Base-by-base conservation (phyloP, 2,888 invertebrate genomes). In the Drosophila mayaguana region DNA sequence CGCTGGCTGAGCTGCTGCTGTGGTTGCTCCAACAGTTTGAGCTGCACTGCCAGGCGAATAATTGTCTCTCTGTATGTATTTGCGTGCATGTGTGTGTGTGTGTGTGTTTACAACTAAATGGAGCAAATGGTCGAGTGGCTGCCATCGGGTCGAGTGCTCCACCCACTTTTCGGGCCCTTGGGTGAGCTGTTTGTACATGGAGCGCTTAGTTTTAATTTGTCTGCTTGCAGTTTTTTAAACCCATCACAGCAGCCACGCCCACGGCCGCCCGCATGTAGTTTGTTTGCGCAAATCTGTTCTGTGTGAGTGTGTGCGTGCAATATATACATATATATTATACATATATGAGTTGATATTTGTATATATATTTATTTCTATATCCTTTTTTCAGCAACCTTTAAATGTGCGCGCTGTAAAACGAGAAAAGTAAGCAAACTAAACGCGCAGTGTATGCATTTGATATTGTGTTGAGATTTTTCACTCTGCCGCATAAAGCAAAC, bases 171-270 rank as follows among this genome's bases (percentile, higher is more conserved):
- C 11, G 22, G 36, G 22, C 51, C 16, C 32, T 20, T 51, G 64
- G 67, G 75, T 60, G 36, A 60, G 53, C 74, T 88, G 84, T 82
- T 83, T 88, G 83, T 75, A 71, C 76, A 76, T 83, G 76, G 63
- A 84, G 76, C 88, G 84, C 86, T 84, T 88, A 88, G 88, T 84
- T 84, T 88, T 86, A 84, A 84, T 84, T 86, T 86, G 88, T 83
- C 88, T 84, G 81, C 81, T 73, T 70, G 83, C 80, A 72, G 73
- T 80, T 85, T 75, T 78, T 79, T 54, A 69, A 67, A 50, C 43
- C 61, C 34, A 18, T 50, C 46, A 22, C 14, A 38, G 7, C 32
- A 22, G 25, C 18, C 42, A n/a, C 53, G 40, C 22, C 9, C 38
- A 8, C 3, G 1, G 11, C 1, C 16, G 4, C 55, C 22, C 48